A percentile compares a stretch with the other conserved stretches of the same genome.
phyloP scores from a whole-genome alignment of 2,113 vertebrate species.

The Zosterops japonicus region DNA sequence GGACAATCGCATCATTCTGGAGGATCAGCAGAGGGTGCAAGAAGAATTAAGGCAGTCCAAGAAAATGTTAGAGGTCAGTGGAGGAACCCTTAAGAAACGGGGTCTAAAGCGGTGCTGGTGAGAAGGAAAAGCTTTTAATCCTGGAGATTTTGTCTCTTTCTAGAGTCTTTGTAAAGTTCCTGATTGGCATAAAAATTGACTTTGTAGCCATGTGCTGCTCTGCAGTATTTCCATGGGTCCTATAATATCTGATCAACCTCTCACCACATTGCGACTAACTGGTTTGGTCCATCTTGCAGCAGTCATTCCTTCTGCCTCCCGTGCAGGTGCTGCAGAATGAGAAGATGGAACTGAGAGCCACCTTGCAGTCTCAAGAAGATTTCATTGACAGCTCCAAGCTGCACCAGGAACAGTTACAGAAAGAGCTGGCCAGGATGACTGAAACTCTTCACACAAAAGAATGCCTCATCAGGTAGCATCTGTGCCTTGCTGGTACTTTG shows the following conservation, averaged over 20 bases:
- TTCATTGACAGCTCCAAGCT: slow-evolving; percentile 71
- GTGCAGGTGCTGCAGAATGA: slow-evolving; percentile 79
- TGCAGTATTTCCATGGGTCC: neutral
- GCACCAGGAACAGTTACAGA: slow-evolving; percentile 77
- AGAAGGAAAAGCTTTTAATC: neutral
- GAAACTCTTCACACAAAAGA: slow-evolving; percentile 77
- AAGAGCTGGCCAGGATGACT: slow-evolving; percentile 71
- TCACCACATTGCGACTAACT: neutral
- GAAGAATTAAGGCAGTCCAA: slow-evolving; percentile 76
- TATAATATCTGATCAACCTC: neutral
- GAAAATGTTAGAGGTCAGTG: slow-evolving; percentile 79
- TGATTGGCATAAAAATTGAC: neutral
- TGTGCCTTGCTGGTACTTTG: neutral
- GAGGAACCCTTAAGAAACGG: neutral
- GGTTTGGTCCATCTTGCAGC: neutral
- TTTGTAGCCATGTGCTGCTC: neutral
- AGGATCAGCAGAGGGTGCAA: slow-evolving; percentile 74
- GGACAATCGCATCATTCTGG: slow-evolving; percentile 59
- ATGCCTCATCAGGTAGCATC: slow-evolving; percentile 76
- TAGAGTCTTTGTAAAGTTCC: neutral
- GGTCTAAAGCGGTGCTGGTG: neutral
- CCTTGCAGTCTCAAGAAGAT: slow-evolving; percentile 79
- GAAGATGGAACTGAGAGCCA: slow-evolving; percentile 77
- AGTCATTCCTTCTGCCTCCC: neutral
- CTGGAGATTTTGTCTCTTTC: neutral